Base-by-base conservation (phyloP, 2,888 invertebrate species). In the Hemaris fuciformis region DNA sequence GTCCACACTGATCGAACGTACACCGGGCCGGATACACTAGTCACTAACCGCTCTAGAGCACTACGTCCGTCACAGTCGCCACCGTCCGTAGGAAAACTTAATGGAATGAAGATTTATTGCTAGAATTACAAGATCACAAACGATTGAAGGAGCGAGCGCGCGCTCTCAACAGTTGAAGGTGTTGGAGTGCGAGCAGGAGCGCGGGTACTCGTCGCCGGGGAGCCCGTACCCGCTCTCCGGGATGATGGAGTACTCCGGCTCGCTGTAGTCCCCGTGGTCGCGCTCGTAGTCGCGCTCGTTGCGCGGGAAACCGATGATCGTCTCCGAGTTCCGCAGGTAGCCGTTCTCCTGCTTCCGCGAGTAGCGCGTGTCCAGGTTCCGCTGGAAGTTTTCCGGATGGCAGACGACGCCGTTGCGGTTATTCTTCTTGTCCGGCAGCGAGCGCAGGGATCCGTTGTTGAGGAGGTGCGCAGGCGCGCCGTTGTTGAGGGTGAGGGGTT, bases 91-190 rank as follows among this genome's bases (percentile, higher is more conserved):
- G 77, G 78, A 85, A 87, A 90, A 89, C 88, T 83, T 89, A 89
- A 88, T 89, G 91, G 92, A 93, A 93, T 91, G 93, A 91, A 93
- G 90, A 85, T 88, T 93, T 93, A 93, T 93, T 93, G 92, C 93
- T 93, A 93, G 84, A 85, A 90, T 92, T 91, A 85, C 89, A 93
- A 92, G 90, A 92, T 92, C 92, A 93, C 93, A 90, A 89, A 88
- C 72, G 80, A 82, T 85, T 80, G 78, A 83, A 76, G 84, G 76
- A 82, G 84, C 83, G 57, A 66, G 69, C 59, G 65, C 70, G 65
- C 64, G 64, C 81, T 70, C 89, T 93, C 91, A 93, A 88, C 93
- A 93, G 86, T 93, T 91, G 83, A 93, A 93, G 64, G 93, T 92
- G 83, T 91, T 91, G 73, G 91, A 88, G 83, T 91, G 93, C 60